phyloP scores from a whole-genome alignment of 2,888 invertebrate species.

The Tenthredo notha region DNA sequence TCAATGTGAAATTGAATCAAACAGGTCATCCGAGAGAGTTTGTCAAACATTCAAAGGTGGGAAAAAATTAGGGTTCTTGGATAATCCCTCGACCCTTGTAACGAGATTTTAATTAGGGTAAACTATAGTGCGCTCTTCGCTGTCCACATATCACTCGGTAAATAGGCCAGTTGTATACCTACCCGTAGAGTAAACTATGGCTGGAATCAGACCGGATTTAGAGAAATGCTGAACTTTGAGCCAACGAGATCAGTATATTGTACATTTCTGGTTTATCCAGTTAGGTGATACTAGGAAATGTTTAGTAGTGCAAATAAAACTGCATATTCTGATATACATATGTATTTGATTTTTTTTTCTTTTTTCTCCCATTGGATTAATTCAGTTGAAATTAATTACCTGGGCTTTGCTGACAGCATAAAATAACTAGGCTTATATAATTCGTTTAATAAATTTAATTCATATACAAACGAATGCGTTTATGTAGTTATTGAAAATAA shows the following conservation, averaged over 20 bases:
- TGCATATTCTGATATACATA: background rate
- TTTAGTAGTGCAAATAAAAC: background rate
- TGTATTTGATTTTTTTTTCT: too few species aligned
- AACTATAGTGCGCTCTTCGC: background rate
- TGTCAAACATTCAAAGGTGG: background rate
- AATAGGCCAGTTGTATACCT: conserved; percentile 2
- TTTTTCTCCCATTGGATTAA: background rate
- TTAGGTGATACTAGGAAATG: background rate
- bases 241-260: background rate
- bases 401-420: background rate
- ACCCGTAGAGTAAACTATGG: background rate
- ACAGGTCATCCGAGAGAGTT: background rate
- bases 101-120: conserved; percentile 15
- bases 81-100: conserved; percentile 23
- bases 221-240: background rate
- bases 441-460: background rate
- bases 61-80: background rate
- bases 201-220: background rate
- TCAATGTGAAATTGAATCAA: background rate
- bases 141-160: background rate
- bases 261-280: background rate
- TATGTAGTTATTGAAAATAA: background rate
- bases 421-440: background rate
- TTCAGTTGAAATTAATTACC: background rate
- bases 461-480: background rate